Conservation (phyloP, 2,113 vertebrate genomes). For the Burhinus bistriatus region DNA sequence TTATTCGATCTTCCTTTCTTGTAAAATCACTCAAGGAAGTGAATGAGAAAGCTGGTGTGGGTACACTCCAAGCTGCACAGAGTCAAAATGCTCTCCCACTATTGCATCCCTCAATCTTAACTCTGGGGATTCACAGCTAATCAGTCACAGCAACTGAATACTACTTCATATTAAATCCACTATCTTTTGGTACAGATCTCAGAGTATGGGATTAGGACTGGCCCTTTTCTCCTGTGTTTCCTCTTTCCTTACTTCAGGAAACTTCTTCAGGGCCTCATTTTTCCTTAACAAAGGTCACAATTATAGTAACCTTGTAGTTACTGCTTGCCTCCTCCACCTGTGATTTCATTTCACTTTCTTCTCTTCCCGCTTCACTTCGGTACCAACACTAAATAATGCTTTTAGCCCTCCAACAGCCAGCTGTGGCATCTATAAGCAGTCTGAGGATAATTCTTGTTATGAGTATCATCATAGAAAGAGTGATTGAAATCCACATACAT, state of each 20-base stretch:
- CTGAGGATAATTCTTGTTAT: neutral
- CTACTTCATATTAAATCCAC: neutral
- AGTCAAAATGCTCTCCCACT: neutral
- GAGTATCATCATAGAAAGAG: neutral
- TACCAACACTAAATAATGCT: neutral
- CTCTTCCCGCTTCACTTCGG: neutral
- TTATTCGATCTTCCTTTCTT: neutral
- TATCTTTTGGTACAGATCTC: neutral
- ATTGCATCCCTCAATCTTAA: neutral
- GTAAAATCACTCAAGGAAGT: neutral
- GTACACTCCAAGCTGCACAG: neutral
- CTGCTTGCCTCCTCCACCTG: neutral
- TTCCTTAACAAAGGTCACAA: neutral
- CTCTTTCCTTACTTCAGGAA: neutral
- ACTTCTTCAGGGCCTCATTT: neutral
- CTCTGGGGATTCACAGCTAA: neutral
- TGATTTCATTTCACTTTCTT: neutral
- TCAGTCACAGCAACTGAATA: neutral
- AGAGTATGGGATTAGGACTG: neutral
- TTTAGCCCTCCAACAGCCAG: neutral
- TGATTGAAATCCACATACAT: neutral
- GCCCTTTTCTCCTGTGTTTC: neutral
- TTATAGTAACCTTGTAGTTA: neutral
- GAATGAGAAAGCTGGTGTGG: neutral
- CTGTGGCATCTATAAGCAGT: neutral